A percentile compares a stretch with the other conserved stretches of the same genome.
phyloP scores from a whole-genome alignment of 2,888 invertebrate genomes.

The Villa cingulata region DNA sequence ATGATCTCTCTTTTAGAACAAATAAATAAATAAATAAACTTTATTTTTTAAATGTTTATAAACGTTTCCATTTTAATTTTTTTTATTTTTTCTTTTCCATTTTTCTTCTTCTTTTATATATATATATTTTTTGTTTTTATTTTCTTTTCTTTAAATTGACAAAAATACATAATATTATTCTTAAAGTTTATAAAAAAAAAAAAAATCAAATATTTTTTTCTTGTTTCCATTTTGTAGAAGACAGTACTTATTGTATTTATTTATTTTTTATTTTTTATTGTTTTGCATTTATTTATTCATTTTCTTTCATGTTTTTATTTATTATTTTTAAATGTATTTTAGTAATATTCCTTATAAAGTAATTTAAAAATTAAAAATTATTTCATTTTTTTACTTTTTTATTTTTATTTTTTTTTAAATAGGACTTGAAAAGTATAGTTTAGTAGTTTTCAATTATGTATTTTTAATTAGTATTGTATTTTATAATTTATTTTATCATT shows the following conservation, averaged over 20 bases:
- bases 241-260: constrained; percentile 6
- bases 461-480: too few relatives aligned
- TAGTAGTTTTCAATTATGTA: too few relatives aligned
- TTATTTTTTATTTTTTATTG: constrained; percentile 1
- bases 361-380: too few relatives aligned
- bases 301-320: too few relatives aligned
- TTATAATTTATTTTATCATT: too few relatives aligned
- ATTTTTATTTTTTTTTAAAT: too few relatives aligned
- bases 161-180: constrained; percentile 13
- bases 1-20: too few relatives aligned
- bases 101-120: not conserved
- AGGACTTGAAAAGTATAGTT: too few relatives aligned
- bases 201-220: not conserved
- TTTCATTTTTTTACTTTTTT: too few relatives aligned
- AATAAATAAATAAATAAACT: too few relatives aligned
- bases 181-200: constrained; percentile 12
- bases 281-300: not conserved
- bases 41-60: constrained; percentile 9
- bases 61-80: constrained; percentile 8
- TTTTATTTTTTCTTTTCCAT: not conserved
- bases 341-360: too few relatives aligned
- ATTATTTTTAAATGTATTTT: too few relatives aligned
- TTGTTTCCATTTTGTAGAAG: constrained; percentile 8
- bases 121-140: not conserved
- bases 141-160: constrained; percentile 11